phyloP scores from a whole-genome alignment of 2,888 invertebrate species.

The Meiosimyza decipiens region DNA sequence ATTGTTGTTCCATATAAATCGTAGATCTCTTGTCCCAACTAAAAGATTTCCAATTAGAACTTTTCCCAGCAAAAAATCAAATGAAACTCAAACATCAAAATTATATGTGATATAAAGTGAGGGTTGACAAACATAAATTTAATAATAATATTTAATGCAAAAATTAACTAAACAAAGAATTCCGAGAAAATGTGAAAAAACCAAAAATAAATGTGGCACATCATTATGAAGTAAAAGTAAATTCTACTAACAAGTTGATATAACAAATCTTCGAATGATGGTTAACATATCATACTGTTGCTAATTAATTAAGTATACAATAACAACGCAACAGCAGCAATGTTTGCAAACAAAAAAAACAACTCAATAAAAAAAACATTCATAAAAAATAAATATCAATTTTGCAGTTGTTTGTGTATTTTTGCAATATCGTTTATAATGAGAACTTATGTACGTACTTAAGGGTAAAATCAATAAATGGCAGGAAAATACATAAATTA shows the following conservation, averaged over 20 bases:
- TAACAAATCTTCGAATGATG: conserved; percentile 5
- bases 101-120: conserved; percentile 33
- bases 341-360: not conserved
- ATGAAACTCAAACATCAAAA: conserved; percentile 46
- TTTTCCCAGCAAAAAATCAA: conserved; percentile 48
- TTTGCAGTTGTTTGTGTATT: no score
- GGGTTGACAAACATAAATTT: conserved; percentile 27
- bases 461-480: not conserved
- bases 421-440: not conserved
- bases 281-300: conserved; percentile 30
- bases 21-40: no score
- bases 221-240: not conserved
- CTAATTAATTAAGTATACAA: conserved; percentile 35
- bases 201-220: not conserved
- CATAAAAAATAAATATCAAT: not conserved
- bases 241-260: no score
- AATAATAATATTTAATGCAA: conserved; percentile 19
- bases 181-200: conserved; percentile 10
- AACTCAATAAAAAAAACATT: not conserved
- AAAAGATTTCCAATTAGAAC: no score
- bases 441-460: not conserved
- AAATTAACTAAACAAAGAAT: not conserved
- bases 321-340: conserved; percentile 9
- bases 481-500: no score
- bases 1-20: no score